Evolutionary conservation across 1,140 invertebrate species (phyloP).

Genomic region (Apis dorsata): DNA sequence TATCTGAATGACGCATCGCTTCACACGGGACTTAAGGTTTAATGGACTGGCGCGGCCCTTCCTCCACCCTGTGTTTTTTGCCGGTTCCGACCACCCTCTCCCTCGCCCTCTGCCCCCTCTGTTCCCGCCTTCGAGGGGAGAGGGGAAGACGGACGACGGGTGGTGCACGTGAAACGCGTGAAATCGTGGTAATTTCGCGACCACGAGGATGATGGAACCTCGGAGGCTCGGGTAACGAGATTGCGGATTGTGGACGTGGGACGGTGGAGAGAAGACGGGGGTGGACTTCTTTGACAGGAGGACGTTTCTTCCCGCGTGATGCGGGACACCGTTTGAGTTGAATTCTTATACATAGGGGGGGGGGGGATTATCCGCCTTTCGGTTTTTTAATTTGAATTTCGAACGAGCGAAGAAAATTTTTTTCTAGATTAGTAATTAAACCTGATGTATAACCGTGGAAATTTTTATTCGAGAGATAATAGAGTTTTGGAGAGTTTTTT

Average conservation of each 20-base stretch:
- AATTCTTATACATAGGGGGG: not conserved
- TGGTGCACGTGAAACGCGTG: constrained; percentile 44
- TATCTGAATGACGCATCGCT: constrained; percentile 78
- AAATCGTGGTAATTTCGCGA: constrained; percentile 47
- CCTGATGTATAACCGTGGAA: too few species aligned
- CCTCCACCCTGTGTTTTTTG: not conserved
- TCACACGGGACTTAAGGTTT: constrained; percentile 79
- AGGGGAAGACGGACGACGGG: not conserved
- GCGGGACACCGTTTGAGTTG: not conserved
- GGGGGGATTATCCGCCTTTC: too few species aligned
- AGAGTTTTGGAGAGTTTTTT: too few species aligned
- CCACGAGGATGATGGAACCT: constrained; percentile 7
- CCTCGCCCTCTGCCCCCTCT: too few species aligned
- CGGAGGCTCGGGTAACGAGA: constrained; percentile 30
- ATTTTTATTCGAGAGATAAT: too few species aligned
- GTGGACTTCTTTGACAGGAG: constrained; percentile 11
- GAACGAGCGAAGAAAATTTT: too few species aligned
- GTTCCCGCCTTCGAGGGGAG: not conserved
- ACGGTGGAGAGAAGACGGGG: not conserved
- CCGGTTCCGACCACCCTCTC: not conserved
- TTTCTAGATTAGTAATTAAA: too few species aligned
- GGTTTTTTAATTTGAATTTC: too few species aligned
- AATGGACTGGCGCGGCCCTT: constrained; percentile 70
- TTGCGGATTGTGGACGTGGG: constrained; percentile 12
- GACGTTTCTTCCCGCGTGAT: not conserved